Percentiles rank a stretch among this genome's conserved stretches.
These are phyloP conservation scores for Prorops nasuta DNA, from an alignment of 1,140 invertebrate species.

Conservation along the genomic window DNA sequence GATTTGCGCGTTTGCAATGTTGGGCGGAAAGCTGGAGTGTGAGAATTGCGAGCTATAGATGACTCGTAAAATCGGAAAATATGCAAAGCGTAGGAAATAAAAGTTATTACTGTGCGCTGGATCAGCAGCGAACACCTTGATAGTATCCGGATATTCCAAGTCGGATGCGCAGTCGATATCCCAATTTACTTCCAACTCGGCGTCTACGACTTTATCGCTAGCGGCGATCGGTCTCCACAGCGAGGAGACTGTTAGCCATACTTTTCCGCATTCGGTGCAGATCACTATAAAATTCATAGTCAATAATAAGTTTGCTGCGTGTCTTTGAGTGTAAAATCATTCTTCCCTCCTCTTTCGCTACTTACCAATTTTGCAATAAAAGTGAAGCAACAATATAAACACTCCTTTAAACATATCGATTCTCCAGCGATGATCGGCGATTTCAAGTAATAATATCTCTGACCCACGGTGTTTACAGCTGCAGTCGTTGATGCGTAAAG, in stretches of 20 bases:
- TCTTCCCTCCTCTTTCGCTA: no score
- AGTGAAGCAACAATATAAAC: conserved; percentile 26
- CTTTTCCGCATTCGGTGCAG: conserved; percentile 37
- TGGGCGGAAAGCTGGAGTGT: no score
- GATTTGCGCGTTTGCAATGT: neutral
- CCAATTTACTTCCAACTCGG: conserved; percentile 60
- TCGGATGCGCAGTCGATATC: conserved; percentile 47
- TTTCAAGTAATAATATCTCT: neutral
- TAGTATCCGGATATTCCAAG: conserved; percentile 30
- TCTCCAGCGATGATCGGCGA: neutral
- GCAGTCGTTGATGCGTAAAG: no score
- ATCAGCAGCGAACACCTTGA: conserved; percentile 42
- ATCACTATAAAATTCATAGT: conserved; percentile 25
- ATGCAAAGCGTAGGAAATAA: conserved; percentile 19
- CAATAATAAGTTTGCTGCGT: neutral
- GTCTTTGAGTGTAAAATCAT: neutral
- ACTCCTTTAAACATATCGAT: conserved; percentile 34
- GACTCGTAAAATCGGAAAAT: no score
- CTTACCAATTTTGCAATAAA: conserved; percentile 36
- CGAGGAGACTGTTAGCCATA: conserved; percentile 53
- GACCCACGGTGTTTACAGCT: no score
- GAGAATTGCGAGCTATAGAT: no score
- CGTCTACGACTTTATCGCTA: conserved; percentile 45
- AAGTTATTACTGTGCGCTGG: conserved; percentile 42
- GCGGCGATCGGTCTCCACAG: conserved; percentile 44